A percentile compares a stretch with the other conserved stretches of the same genome.
Conservation (phyloP, 2,888 invertebrate species). For the Cheilosia vulpina region DNA sequence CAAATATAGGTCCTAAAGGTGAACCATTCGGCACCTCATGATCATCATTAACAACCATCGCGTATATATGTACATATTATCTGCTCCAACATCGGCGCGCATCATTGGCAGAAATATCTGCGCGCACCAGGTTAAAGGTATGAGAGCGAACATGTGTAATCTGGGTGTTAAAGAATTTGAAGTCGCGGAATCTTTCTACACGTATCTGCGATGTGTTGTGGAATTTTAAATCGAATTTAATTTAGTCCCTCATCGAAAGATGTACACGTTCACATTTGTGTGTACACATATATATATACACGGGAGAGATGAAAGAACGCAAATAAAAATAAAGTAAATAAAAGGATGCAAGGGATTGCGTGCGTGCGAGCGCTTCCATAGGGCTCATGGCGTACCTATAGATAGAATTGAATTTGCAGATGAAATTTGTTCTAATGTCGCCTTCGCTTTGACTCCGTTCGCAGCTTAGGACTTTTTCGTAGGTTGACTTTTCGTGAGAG, state of each 20-base stretch:
- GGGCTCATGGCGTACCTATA: background rate
- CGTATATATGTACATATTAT: conserved; percentile 37
- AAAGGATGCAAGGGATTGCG: conserved; percentile 44
- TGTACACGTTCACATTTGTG: background rate
- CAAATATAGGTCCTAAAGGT: conserved; percentile 73
- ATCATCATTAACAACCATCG: conserved; percentile 52
- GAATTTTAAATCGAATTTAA: conserved; percentile 75
- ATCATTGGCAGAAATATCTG: conserved; percentile 64
- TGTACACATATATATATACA: too few species aligned
- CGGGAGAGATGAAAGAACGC: conserved; percentile 13
- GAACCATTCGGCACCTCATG: conserved; percentile 72
- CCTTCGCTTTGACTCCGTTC: conserved; percentile 12
- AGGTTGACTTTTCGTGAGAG: conserved; percentile 58
- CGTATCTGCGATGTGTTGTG: conserved; percentile 60
- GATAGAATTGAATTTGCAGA: conserved; percentile 54
- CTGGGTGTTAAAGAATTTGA: conserved; percentile 74
- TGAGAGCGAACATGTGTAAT: conserved; percentile 75
- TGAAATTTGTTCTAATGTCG: conserved; percentile 72
- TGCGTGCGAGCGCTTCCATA: conserved; percentile 41
- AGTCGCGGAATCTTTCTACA: conserved; percentile 55
- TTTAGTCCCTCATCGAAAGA: conserved; percentile 55
- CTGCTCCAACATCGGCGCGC: conserved; percentile 26
- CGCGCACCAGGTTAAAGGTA: conserved; percentile 72
- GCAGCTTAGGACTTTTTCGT: conserved; percentile 33
- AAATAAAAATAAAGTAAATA: background rate